phyloP scores from a whole-genome alignment of 1,140 invertebrate species.

The Trichonephila clavipes region DNA sequence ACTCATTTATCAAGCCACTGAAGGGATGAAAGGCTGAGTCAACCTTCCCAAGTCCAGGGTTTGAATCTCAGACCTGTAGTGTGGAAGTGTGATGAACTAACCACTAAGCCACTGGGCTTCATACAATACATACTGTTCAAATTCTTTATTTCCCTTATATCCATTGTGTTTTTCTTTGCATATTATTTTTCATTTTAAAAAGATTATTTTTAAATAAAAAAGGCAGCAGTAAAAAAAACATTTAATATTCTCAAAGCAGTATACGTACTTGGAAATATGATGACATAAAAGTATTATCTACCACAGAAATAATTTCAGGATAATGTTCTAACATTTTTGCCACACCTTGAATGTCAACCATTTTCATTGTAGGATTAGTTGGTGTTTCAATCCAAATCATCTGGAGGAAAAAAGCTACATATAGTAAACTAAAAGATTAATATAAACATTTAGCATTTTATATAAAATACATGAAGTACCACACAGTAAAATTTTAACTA shows the following conservation, averaged over 20 bases:
- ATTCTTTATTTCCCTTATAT: background rate
- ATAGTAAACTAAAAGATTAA: background rate
- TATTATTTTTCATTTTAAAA: background rate
- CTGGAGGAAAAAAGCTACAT: conserved; percentile 82
- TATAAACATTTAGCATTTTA: background rate
- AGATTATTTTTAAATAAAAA: background rate
- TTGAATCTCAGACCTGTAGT: no score
- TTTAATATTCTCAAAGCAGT: no score
- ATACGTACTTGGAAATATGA: conserved; percentile 91
- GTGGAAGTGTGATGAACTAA: no score
- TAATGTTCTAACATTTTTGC: conserved; percentile 85
- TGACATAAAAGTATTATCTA: conserved; percentile 98
- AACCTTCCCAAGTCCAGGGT: no score
- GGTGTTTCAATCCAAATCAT: conserved; percentile 98
- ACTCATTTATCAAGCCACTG: no score
- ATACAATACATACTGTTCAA: no score
- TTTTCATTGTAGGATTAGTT: conserved; percentile 97
- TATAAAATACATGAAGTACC: no score
- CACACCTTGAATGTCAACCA: conserved; percentile 92
- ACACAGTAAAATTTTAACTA: background rate
- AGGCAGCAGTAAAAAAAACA: no score
- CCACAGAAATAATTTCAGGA: conserved; percentile 89
- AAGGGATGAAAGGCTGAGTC: no score
- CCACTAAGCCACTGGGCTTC: no score
- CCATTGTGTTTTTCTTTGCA: background rate